phyloP scores from a whole-genome alignment of 2,888 invertebrate genomes.

The Parnassius mnemosyne region DNA sequence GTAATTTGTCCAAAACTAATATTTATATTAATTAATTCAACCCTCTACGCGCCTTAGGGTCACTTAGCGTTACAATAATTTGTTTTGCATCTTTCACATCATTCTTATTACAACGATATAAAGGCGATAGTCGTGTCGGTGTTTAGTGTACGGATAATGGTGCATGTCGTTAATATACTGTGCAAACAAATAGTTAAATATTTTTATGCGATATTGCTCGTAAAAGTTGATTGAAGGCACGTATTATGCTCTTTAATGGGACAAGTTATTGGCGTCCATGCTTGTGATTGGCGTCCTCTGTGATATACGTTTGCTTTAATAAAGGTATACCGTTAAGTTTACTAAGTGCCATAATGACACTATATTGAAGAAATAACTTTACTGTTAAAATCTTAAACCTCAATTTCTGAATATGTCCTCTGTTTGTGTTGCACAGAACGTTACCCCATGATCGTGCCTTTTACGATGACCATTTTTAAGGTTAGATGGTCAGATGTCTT shows the following conservation, averaged over 20 bases:
- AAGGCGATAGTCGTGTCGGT: conserved; percentile 36
- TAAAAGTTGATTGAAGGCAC: conserved; percentile 74
- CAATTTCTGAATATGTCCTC: too few relatives aligned
- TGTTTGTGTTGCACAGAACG: too few relatives aligned
- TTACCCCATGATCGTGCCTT: too few relatives aligned
- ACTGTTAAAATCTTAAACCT: too few relatives aligned
- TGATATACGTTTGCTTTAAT: conserved; percentile 37
- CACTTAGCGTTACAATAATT: conserved; percentile 16
- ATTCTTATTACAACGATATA: conserved; percentile 33
- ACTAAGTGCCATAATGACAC: not conserved
- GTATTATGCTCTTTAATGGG: conserved; percentile 60
- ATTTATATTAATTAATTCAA: conserved; percentile 58
- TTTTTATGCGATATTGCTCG: conserved; percentile 74
- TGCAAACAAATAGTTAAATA: conserved; percentile 78
- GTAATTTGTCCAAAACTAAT: conserved; percentile 41
- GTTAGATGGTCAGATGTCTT: too few relatives aligned
- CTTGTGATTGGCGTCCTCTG: conserved; percentile 38
- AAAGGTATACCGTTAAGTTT: conserved; percentile 37
- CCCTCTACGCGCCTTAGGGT: conserved; percentile 32
- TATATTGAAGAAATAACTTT: too few relatives aligned
- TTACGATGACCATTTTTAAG: too few relatives aligned
- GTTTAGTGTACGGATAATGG: conserved; percentile 37
- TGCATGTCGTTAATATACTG: conserved; percentile 67
- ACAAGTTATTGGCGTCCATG: conserved; percentile 50
- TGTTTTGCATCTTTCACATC: conserved; percentile 4